These are phyloP conservation scores for Apodemus speciosus DNA, from an alignment of 2,113 vertebrate species.

Conservation along the genomic window DNA sequence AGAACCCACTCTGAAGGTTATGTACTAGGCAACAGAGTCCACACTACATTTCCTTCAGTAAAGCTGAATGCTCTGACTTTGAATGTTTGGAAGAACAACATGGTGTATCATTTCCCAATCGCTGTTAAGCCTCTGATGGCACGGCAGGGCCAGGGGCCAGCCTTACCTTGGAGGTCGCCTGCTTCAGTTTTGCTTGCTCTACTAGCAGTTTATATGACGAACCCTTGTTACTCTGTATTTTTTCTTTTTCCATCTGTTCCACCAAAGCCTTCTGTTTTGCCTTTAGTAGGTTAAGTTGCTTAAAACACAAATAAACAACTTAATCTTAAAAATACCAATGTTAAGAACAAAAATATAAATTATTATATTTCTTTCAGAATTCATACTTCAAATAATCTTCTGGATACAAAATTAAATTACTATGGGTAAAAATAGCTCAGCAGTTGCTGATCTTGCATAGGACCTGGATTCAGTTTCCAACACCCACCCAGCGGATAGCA, in stretches of 20 bases:
- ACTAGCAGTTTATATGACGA: slow-evolving; percentile 99
- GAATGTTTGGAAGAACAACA: neutral
- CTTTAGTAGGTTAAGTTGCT: slow-evolving; percentile 99
- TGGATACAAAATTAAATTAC: neutral
- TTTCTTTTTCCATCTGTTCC: slow-evolving; percentile 99
- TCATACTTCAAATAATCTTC: neutral
- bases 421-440: neutral
- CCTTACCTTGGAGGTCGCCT: slow-evolving; percentile 98
- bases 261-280: slow-evolving; percentile 99
- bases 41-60: neutral
- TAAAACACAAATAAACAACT: slow-evolving; percentile 87
- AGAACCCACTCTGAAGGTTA: neutral
- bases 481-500: too few species aligned
- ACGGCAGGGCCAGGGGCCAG: neutral
- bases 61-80: neutral
- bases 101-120: neutral
- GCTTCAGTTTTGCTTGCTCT: slow-evolving; percentile 99
- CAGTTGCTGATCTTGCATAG: neutral
- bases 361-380: neutral
- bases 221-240: slow-evolving; percentile 99
- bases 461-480: neutral
- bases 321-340: slow-evolving; percentile 72
- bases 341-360: neutral
- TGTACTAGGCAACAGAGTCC: neutral
- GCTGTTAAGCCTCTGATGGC: neutral